A percentile compares a stretch with the other conserved stretches of the same genome.
These are phyloP conservation scores for Gymnosoma rotundatum DNA, from an alignment of 2,888 invertebrate genomes.

Conservation along the genomic window DNA sequence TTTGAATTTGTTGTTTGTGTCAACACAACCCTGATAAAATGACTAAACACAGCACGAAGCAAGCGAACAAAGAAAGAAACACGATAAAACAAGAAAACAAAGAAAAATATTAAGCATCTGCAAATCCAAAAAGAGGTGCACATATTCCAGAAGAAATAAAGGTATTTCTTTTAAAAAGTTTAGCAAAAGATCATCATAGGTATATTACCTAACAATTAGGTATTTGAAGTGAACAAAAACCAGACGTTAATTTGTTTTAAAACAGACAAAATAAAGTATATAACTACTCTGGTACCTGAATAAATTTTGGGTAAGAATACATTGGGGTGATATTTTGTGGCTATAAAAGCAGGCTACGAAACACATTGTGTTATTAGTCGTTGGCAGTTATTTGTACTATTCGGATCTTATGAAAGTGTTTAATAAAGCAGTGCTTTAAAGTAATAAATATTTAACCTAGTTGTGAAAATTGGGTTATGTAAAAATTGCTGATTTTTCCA, in stretches of 20 bases:
- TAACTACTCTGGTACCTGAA: conserved; percentile 46
- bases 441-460: conserved; percentile 36
- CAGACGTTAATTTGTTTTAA: not conserved
- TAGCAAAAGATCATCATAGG: not conserved
- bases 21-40: conserved; percentile 19
- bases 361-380: conserved; percentile 38
- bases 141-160: not conserved
- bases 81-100: conserved; percentile 15
- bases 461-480: conserved; percentile 54
- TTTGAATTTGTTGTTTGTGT: conserved; percentile 4
- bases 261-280: not conserved
- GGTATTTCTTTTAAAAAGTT: not conserved
- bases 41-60: conserved; percentile 36
- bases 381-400: conserved; percentile 43
- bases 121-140: conserved; percentile 38
- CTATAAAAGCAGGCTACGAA: conserved; percentile 57
- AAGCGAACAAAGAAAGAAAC: conserved; percentile 12
- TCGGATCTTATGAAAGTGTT: not conserved
- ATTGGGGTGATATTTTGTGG: conserved; percentile 30
- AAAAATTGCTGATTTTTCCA: conserved; percentile 32
- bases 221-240: conserved; percentile 1
- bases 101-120: conserved; percentile 17
- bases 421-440: conserved; percentile 26
- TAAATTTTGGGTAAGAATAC: conserved; percentile 64
- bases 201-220: not conserved